Base-by-base conservation (phyloP, 2,113 vertebrate species). In the Melanostigma gelatinosum region DNA sequence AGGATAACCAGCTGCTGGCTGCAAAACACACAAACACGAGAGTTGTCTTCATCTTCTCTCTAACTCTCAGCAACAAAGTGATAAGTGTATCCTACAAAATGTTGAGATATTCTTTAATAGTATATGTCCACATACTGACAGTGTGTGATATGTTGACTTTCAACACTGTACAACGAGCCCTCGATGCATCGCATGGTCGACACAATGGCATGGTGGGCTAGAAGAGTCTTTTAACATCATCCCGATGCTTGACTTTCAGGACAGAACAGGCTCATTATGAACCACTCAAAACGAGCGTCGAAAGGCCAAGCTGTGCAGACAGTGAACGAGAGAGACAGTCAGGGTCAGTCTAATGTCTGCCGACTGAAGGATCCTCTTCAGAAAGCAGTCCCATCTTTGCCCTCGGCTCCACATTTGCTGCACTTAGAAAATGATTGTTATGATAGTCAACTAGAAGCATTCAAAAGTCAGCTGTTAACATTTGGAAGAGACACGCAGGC, bases 271-370 rank as follows among this genome's bases (percentile, higher is more conserved):
- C 72, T 71, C 66, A 72, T 72, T 67, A 67, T 67, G 60, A 46
- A 1, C 15, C 8, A 27, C 54, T 77, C 42, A 55, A 5, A 54
- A 42, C 4, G 22, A 38, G 62, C 5, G 27, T 68, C 0, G 13
- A 64, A 36, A 65, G 64, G 46, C 6, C 36, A 10, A 63, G 20
- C 55, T 11, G 48, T 16, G 32, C 65, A 42, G 48, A 48, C 61
- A 27, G 44, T 44, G 48, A 62, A 27, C 5, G 8, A 69, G 20
- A 74, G 48, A 74, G 60, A 78, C 36, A 32, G 27, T 55, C 75
- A 61, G 75, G 81, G 84, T 81, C 57, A 68, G 70, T 40, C 32
- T 69, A 46, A 70, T 38, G 42, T 82, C 70, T 77, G 52, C 52
- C 13, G 65, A 29, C 75, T 68, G 83, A 75, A 64, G 73, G 40